Evolutionary conservation across 2,113 vertebrate species (phyloP).

Genomic region (Nothocercus julius): DNA sequence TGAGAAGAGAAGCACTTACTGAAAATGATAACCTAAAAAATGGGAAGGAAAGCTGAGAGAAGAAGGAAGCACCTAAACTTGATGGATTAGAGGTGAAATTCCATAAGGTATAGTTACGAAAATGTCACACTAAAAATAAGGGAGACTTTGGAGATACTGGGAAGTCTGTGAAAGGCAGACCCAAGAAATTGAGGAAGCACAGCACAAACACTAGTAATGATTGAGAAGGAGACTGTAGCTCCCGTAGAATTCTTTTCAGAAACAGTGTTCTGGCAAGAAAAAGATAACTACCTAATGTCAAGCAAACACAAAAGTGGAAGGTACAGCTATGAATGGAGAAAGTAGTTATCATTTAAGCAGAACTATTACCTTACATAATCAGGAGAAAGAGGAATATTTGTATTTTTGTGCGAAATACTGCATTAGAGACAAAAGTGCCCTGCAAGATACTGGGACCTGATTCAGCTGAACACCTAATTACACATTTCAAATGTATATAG

Average conservation of each 20-base stretch:
- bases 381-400: background rate
- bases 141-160: background rate
- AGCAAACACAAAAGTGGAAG: background rate
- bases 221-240: background rate
- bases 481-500: background rate
- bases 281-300: background rate
- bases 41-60: background rate
- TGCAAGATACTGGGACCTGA: background rate
- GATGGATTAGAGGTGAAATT: background rate
- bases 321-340: background rate
- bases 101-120: background rate
- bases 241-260: background rate
- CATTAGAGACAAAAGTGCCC: background rate
- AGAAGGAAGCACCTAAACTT: background rate
- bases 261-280: background rate
- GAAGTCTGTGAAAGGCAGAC: background rate
- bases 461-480: background rate
- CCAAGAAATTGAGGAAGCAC: background rate
- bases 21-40: background rate
- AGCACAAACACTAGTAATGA: background rate
- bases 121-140: background rate
- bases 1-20: background rate
- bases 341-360: background rate
- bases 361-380: background rate
- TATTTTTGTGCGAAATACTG: background rate